Percentiles rank a stretch among this genome's conserved stretches.
Evolutionary conservation across 2,888 invertebrate genomes (phyloP).

Genomic region (Pilophorus perplexus): DNA sequence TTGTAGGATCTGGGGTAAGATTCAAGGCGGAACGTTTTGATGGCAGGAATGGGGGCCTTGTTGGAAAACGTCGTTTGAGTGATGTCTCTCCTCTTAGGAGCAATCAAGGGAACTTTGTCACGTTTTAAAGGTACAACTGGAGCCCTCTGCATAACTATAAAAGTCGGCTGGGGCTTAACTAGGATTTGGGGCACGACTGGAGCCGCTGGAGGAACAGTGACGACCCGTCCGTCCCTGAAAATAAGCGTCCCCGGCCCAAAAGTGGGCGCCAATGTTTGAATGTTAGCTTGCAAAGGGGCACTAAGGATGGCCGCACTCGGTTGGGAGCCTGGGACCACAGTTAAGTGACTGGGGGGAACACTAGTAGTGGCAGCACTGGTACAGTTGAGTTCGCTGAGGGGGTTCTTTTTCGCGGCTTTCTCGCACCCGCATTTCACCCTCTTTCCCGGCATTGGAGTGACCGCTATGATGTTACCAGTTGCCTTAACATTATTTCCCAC

Average conservation of each 20-base stretch:
- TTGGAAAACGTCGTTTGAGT: constrained; percentile 50
- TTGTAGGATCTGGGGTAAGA: constrained; percentile 28
- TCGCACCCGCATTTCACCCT: constrained; percentile 38
- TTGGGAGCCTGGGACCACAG: neutral
- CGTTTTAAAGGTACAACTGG: constrained; percentile 26
- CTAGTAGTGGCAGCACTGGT: neutral
- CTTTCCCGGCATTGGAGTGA: constrained; percentile 4
- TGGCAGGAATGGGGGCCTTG: constrained; percentile 50
- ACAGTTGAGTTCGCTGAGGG: constrained; percentile 22
- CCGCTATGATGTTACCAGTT: no score
- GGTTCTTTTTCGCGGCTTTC: constrained; percentile 34
- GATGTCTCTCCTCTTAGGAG: constrained; percentile 47
- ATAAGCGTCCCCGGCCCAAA: constrained; percentile 47
- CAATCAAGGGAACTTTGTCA: constrained; percentile 42
- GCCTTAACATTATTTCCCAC: no score
- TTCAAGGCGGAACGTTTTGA: constrained; percentile 44
- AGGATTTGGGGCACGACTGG: constrained; percentile 43
- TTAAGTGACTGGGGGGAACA: no score
- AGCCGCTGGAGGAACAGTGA: constrained; percentile 43
- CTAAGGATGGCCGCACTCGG: neutral
- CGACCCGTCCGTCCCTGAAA: constrained; percentile 45
- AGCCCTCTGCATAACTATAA: constrained; percentile 48
- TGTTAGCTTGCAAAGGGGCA: neutral
- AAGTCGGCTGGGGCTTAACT: constrained; percentile 47
- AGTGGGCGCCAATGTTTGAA: constrained; percentile 21